Evolutionary conservation across 1,140 invertebrate genomes (phyloP), one percentile per base, ranked within the genome.

Genomic region (Sinella curviseta): DNA sequence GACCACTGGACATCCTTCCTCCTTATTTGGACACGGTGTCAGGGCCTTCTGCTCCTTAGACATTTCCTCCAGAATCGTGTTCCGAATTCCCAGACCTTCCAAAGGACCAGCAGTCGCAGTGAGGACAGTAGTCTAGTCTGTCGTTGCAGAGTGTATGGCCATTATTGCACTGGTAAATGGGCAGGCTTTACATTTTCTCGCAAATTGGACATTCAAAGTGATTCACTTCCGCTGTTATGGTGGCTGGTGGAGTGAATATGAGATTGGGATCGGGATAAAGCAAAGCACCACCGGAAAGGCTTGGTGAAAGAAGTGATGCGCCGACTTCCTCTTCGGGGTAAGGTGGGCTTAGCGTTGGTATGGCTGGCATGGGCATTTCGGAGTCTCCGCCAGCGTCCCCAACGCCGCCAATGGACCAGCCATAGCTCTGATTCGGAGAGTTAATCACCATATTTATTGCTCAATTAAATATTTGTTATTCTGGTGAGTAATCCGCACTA

Each of bases 81-180:
- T 70, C 14, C 65, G 26, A 31, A 70, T 31, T n/a, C n/a, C 31
- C 3, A 24, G 30, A 30, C 24, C 65, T 31, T 12, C 31, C 65
- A 70, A 33, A 12, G 65, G 14, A 4, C 31, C 26, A 8, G n/a
- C 65, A 70, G 8, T 60, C 57, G 8, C 14, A 20, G 3, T 65
- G 57, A 8, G 57, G 8, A 33, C 65, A 70, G 26, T 31, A 30
- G 8, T 70, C 65, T 3, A 70, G 26, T 30, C 31, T 55, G 24
- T n/a, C 4, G 30, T 76, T 57, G 35, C 78, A 79, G 28, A 79
- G 39, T 16, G 76, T 35, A 33, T 79, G 78, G 31, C 78, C 78
- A 65, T 79, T 79, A n/a, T 55, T 33, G 74, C 78, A 79, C n/a
- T 74, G 73, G 31, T 57, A 79, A 60, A 79, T 55, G 14, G 78